Base-by-base conservation (phyloP, 2,888 invertebrate species). In the Venusia cambrica region DNA sequence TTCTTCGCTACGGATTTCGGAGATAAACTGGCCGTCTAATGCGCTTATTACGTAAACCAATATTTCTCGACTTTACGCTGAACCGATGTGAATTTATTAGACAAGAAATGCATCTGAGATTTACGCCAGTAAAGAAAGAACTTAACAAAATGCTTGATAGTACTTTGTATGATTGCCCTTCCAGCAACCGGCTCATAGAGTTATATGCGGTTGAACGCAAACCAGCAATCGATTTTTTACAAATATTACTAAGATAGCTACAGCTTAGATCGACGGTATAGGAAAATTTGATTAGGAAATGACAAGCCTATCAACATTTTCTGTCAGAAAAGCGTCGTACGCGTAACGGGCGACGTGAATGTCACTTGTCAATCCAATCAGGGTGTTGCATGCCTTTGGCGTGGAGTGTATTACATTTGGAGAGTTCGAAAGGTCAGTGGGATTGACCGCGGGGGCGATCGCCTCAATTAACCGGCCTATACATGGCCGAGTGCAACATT, bases 401-500 rank as follows among this genome's bases (percentile, higher is more conserved):
- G 34, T 30, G 26, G 42, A 29, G 41, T 38, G 45, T 56, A 39
- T 48, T 40, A 34, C 41, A 48, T 44, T 50, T 49, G 34, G 46
- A 51, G 45, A 45, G 61, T 63, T 57, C 62, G 60, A 51, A 46
- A 51, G 42, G 50, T 50, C 44, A 55, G 51, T 67, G 68, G 68
- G 68, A 45, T 36, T 51, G 48, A 48, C 75, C 54, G 50, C 46
- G 62, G 51, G 56, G 61, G 62, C 58, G 50, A 55, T 52, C 51
- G 57, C 60, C 57, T 67, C 71, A 77, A 79, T 79, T 72, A 77
- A 62, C 62, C 45, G 50, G 54, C 58, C 64, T 59, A 62, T 67
- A 69, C 58, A 58, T 49, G 51, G 45, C 41, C 40, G 49, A 48
- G 37, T 43, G 47, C 34, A 47, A 52, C 37, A 38, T 39, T 17